phyloP scores from a whole-genome alignment of 1,140 invertebrate genomes.

The Amyelois transitella region DNA sequence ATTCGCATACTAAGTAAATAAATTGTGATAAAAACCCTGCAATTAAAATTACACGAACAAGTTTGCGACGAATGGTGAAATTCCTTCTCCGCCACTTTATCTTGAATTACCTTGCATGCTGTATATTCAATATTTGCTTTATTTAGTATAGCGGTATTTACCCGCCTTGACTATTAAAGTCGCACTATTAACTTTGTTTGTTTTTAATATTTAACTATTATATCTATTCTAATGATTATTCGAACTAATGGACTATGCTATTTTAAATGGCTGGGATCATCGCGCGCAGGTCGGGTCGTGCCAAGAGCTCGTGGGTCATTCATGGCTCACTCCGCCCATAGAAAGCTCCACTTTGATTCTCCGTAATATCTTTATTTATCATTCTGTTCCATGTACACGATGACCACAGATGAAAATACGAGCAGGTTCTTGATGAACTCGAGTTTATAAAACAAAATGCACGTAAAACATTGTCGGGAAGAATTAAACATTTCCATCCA shows the following conservation, averaged over 20 bases:
- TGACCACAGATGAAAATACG: neutral
- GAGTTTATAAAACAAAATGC: neutral
- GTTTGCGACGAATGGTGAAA: slow-evolving; percentile 6
- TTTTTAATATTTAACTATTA: slow-evolving; percentile 10
- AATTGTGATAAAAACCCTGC: neutral
- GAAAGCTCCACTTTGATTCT: slow-evolving; percentile 31
- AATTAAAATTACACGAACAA: neutral
- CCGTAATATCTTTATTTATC: slow-evolving; percentile 16
- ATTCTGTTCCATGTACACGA: neutral
- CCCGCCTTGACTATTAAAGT: too few relatives aligned
- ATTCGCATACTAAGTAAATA: neutral
- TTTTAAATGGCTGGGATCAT: slow-evolving; percentile 20
- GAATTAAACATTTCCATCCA: slow-evolving; percentile 9
- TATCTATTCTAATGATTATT: slow-evolving; percentile 12
- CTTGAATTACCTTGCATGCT: neutral
- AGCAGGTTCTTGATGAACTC: neutral
- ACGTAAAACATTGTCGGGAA: neutral
- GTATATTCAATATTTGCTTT: too few relatives aligned
- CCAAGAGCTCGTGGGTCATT: slow-evolving; percentile 32
- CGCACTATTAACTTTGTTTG: too few relatives aligned
- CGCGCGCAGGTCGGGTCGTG: slow-evolving; percentile 26
- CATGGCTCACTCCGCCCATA: slow-evolving; percentile 37
- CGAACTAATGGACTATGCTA: slow-evolving; percentile 8
- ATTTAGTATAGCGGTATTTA: too few relatives aligned
- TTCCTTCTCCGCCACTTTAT: neutral